Evolutionary conservation across 2,888 invertebrate species (phyloP), one percentile per base, ranked within the genome.

Genomic region (Sinopyrophorus schimmeli): DNA sequence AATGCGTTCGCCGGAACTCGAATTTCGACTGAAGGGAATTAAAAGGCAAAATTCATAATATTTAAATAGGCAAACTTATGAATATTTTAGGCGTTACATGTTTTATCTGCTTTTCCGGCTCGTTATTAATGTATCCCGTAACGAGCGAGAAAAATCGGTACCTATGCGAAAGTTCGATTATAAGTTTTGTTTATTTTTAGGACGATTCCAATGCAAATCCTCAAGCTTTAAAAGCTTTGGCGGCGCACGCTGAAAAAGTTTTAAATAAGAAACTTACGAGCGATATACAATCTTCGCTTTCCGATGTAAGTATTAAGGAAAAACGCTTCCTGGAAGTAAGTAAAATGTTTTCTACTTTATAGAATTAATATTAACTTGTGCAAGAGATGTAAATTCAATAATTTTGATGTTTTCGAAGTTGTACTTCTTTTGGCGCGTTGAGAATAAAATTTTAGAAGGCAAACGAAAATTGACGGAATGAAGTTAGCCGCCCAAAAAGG

Each of bases 201-300:
- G 48, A 52, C 37, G 3, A 9, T 12, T 12, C 2, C 26, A 28
- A 38, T 26, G 57, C 62, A 31, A 65, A 64, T 59, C 61, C 66
- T 15, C 59, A 58, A 49, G 63, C 64, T 11, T 63, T 64, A 44
- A 60, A 61, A 48, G 70, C 66, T 10, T 55, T 71, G 40, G 62
- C 66, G 26, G 59, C 59, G 14, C 66, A 68, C 52, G 71, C 63
- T 3, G 60, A 61, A 14, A 67, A 65, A 59, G 66, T 71, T 21
- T 60, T 71, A 40, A 60, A 62, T 34, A 60, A 65, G 42, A 64
- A 67, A 30, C 48, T 59, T 14, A 9, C 60, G 32, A 34, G 35
- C 9, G 21, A 28, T 28, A 44, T 35, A 24, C 38, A 48, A 32
- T 40, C 44, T 23, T 24, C 46, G 10, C 35, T 42, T 24, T 41